Base-by-base conservation (phyloP, 2,113 vertebrate species). In the Pachyramphus minor region DNA sequence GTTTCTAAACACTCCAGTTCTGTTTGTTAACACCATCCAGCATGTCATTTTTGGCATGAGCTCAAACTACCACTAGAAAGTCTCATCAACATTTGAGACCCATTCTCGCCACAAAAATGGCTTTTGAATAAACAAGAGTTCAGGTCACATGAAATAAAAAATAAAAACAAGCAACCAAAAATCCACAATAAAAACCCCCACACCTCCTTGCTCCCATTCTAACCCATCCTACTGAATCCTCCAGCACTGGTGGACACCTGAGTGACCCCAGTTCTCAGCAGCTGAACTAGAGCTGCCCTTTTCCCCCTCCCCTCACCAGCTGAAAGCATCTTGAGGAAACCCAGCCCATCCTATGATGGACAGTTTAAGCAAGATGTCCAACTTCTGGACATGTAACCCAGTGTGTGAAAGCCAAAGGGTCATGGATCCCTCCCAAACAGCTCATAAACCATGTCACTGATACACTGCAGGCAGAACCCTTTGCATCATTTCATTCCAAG, bases 381-480 rank as follows among this genome's bases (percentile, higher is more conserved):
- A 14, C 14, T 49, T 80, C 30, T 35, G 31, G 41, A 19, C 55
- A 87, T 55, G 50, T 33, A 64, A 52, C 58, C 10, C 39, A 35
- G n/a, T 0, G 0, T 14, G 33, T 37, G 3, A 17, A 45, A 64
- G 19, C 22, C 79, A 49, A 19, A 18, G 55, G 24, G 10, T 21
- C 56, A 55, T 0, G 3, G n/a, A 37, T 18, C 52, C 30, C 39
- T 87, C 69, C 53, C 68, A 41, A 39, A 66, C 23, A 13, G 11
- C 45, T n/a, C 9, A 10, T 41, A 52, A 45, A 14, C 19, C 62
- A 12, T 4, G 11, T 3, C 35, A 7, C 21, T 53, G 13, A 50
- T 18, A 23, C 62, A 31, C 10, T 11, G 27, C 53, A 56, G 37
- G 37, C 41, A 86, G 14, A 87, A n/a, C 6, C 35, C 72, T 49